These are phyloP conservation scores for Hofmannophila pseudospretella DNA, from an alignment of 2,888 invertebrate species.

Conservation along the genomic window DNA sequence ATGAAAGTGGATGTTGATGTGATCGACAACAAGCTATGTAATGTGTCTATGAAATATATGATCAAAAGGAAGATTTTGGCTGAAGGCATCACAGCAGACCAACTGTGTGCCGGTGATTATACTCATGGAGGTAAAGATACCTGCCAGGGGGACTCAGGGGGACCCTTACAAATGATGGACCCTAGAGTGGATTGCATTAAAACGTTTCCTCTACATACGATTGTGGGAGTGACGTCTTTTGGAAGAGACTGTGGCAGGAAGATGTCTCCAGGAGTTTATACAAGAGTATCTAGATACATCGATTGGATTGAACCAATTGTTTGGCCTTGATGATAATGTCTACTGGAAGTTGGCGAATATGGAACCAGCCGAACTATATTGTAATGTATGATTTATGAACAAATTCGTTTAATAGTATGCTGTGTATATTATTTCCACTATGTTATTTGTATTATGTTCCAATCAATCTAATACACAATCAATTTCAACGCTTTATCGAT, in stretches of 20 bases:
- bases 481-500: too few relatives aligned
- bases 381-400: background rate
- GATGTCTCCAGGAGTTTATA: constrained; percentile 73
- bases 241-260: constrained; percentile 72
- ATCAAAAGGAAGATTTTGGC: constrained; percentile 49
- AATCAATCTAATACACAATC: too few relatives aligned
- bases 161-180: constrained; percentile 61
- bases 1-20: constrained; percentile 70
- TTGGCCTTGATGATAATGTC: constrained; percentile 44
- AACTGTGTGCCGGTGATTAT: constrained; percentile 69
- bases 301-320: constrained; percentile 71
- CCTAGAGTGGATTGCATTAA: constrained; percentile 51
- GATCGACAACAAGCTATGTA: constrained; percentile 46
- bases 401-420: background rate
- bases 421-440: too few relatives aligned
- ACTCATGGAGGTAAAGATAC: constrained; percentile 64
- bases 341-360: too few relatives aligned
- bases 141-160: constrained; percentile 72
- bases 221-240: constrained; percentile 74
- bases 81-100: constrained; percentile 49
- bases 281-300: constrained; percentile 60
- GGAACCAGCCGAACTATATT: too few relatives aligned
- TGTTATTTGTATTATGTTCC: too few relatives aligned
- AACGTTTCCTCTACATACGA: constrained; percentile 58
- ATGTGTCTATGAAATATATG: constrained; percentile 54